These are phyloP conservation scores for Apodemia mormo DNA, from an alignment of 2,888 invertebrate species.

Conservation along the genomic window DNA sequence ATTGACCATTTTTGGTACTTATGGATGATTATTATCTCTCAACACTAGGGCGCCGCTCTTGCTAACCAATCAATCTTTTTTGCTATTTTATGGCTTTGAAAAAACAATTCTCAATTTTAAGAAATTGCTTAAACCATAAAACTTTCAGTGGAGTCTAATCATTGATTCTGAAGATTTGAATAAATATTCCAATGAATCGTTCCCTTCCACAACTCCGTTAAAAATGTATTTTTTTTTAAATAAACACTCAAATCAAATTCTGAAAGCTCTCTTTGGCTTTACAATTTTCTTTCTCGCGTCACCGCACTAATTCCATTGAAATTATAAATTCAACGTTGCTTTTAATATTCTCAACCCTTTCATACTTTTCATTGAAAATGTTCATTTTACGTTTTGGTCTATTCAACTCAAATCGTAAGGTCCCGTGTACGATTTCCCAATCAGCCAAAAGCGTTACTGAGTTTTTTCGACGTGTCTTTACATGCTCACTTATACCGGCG, in stretches of 20 bases:
- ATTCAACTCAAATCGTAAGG: too few species aligned
- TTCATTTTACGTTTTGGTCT: background rate
- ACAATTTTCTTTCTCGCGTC: background rate
- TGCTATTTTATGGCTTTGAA: too few species aligned
- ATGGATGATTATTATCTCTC: too few species aligned
- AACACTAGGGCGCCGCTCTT: too few species aligned
- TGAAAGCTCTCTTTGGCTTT: background rate
- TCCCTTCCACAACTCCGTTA: background rate
- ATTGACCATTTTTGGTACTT: too few species aligned
- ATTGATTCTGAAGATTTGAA: background rate
- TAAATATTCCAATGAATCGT: background rate
- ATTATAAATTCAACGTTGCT: background rate
- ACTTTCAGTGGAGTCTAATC: background rate
- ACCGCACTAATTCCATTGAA: conserved; percentile 5
- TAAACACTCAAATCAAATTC: conserved; percentile 1
- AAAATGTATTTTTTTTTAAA: background rate
- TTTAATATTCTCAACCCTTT: background rate
- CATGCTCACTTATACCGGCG: too few species aligned
- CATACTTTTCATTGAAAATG: background rate
- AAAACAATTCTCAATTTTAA: too few species aligned
- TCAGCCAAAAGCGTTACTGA: too few species aligned
- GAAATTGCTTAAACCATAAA: too few species aligned
- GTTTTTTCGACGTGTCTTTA: too few species aligned
- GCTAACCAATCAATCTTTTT: too few species aligned
- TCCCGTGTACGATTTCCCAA: too few species aligned